These are phyloP conservation scores for Machimus atricapillus DNA, from an alignment of 2,888 invertebrate genomes.

Conservation along the genomic window DNA sequence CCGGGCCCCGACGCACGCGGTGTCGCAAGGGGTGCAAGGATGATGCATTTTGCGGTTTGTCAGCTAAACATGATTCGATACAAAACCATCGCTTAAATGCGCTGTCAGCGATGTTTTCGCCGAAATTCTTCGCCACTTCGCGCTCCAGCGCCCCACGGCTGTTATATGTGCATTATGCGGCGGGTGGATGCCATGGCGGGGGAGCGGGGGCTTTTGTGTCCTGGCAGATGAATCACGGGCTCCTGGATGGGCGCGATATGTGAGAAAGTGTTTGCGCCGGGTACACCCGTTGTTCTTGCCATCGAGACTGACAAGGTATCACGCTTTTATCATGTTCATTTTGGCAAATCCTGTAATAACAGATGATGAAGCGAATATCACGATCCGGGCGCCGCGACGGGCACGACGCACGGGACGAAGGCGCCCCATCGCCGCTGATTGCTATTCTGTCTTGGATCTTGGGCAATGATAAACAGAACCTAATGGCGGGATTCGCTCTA, in stretches of 20 bases:
- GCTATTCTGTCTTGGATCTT: slow-evolving; percentile 2
- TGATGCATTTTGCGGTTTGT: slow-evolving; percentile 48
- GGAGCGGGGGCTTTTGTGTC: not conserved
- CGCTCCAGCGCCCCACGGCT: not conserved
- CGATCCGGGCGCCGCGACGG: not conserved
- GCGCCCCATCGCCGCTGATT: not conserved
- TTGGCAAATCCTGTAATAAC: slow-evolving; percentile 34
- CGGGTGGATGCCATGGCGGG: not conserved
- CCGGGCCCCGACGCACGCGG: not conserved
- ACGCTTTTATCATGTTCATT: slow-evolving; percentile 35
- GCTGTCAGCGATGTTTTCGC: slow-evolving; percentile 46
- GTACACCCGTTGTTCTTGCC: slow-evolving; percentile 12
- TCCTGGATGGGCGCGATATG: slow-evolving; percentile 31
- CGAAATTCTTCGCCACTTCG: slow-evolving; percentile 34
- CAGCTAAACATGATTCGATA: slow-evolving; percentile 48
- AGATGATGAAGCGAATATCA: slow-evolving; percentile 24
- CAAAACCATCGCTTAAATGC: slow-evolving; percentile 47
- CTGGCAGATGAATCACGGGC: slow-evolving; percentile 28
- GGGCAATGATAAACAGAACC: not conserved
- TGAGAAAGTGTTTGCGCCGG: slow-evolving; percentile 1
- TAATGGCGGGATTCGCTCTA: not conserved
- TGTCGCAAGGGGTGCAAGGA: slow-evolving; percentile 22
- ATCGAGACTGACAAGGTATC: slow-evolving; percentile 28
- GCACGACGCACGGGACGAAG: not conserved
- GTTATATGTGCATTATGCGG: not conserved